phyloP scores from a whole-genome alignment of 2,888 invertebrate species.

The Antitype chi region DNA sequence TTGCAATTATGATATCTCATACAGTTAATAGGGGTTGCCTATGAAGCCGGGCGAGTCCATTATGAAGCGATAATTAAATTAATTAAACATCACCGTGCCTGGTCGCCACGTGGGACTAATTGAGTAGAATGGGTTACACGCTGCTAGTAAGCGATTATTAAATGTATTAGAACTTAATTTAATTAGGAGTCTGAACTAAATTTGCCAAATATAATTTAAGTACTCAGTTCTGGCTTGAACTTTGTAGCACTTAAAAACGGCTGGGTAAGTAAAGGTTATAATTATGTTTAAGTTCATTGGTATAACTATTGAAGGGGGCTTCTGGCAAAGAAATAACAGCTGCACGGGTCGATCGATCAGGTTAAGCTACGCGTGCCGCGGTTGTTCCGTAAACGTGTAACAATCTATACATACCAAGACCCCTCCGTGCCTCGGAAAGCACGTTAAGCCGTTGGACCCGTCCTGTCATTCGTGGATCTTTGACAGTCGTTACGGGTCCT shows the following conservation, averaged over 20 bases:
- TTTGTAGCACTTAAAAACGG: neutral
- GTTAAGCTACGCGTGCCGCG: too few species aligned
- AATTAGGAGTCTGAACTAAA: slow-evolving; percentile 31
- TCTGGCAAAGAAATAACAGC: too few species aligned
- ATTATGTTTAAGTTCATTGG: neutral
- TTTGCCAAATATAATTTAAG: slow-evolving; percentile 14
- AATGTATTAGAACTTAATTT: slow-evolving; percentile 45
- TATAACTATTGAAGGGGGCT: too few species aligned
- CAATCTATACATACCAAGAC: too few species aligned
- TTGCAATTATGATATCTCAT: slow-evolving; percentile 44
- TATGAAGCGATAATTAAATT: slow-evolving; percentile 59
- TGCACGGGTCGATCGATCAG: too few species aligned
- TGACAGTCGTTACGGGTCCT: too few species aligned
- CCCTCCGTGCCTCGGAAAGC: too few species aligned
- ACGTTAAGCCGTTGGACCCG: too few species aligned
- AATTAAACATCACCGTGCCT: slow-evolving; percentile 32
- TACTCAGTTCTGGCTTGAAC: neutral
- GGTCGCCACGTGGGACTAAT: slow-evolving; percentile 49
- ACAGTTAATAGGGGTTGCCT: slow-evolving; percentile 40
- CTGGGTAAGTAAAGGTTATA: neutral
- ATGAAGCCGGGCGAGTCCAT: slow-evolving; percentile 36
- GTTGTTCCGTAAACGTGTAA: too few species aligned
- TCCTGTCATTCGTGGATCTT: too few species aligned
- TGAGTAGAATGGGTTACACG: slow-evolving; percentile 42
- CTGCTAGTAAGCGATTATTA: slow-evolving; percentile 36